These are phyloP conservation scores for Drosophila mauritiana DNA, from an alignment of 1,140 invertebrate species.

Conservation along the genomic window DNA sequence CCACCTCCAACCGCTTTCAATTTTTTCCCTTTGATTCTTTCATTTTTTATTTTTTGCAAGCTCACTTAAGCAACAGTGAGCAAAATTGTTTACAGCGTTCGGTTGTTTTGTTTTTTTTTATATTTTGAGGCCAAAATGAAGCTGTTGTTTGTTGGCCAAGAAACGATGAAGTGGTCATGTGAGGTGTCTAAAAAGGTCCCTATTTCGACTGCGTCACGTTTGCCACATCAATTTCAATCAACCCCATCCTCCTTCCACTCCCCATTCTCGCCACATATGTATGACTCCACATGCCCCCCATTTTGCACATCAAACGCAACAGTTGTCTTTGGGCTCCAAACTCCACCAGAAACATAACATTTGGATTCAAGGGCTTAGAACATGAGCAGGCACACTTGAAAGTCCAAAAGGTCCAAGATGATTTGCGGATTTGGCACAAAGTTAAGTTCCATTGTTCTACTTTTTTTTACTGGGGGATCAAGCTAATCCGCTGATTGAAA, in stretches of 20 bases:
- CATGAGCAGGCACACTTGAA: slow-evolving; percentile 20
- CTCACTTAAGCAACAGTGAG: slow-evolving; percentile 59
- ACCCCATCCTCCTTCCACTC: slow-evolving; percentile 16
- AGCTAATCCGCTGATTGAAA: not conserved
- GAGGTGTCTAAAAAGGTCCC: slow-evolving; percentile 21
- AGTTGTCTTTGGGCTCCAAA: slow-evolving; percentile 41
- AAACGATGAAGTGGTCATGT: slow-evolving; percentile 13
- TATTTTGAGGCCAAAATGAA: slow-evolving; percentile 49
- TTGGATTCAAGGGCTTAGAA: slow-evolving; percentile 22
- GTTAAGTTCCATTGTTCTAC: slow-evolving; percentile 1
- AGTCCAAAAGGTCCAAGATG: slow-evolving; percentile 16
- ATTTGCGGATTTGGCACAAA: slow-evolving; percentile 26
- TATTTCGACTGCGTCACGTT: slow-evolving; percentile 64
- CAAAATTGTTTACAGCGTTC: slow-evolving; percentile 34
- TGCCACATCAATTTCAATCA: slow-evolving; percentile 79
- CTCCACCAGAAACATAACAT: slow-evolving; percentile 4
- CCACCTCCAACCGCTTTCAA: slow-evolving; percentile 8
- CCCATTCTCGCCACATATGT: not conserved
- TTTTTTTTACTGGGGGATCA: not conserved
- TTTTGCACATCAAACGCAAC: slow-evolving; percentile 49
- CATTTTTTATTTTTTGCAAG: slow-evolving; percentile 44
- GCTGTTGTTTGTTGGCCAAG: slow-evolving; percentile 29
- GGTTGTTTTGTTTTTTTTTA: slow-evolving; percentile 33
- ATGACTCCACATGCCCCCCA: slow-evolving; percentile 9
- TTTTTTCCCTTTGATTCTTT: slow-evolving; percentile 47